Conservation (phyloP, 1,140 invertebrate genomes). For the Episyrphus balteatus region DNA sequence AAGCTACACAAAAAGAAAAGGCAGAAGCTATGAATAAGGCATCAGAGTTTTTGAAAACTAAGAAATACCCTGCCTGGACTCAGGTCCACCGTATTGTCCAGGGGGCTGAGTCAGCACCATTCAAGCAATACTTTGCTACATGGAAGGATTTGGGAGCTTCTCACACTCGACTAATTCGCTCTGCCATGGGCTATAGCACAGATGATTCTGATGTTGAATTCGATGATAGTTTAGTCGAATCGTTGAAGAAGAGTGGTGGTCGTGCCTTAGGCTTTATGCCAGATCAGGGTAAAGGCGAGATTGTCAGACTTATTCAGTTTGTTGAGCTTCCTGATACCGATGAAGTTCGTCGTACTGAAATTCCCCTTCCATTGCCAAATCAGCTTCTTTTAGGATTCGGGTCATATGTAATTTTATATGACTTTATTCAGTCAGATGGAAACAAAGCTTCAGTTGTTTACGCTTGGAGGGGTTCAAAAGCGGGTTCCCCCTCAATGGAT, state of each 20-base stretch:
- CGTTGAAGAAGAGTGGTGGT: constrained; percentile 39
- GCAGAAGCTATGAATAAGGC: constrained; percentile 64
- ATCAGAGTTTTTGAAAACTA: constrained; percentile 53
- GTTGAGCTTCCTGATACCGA: constrained; percentile 12
- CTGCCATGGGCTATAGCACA: constrained; percentile 29
- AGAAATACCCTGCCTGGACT: constrained; percentile 71
- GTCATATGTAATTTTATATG: constrained; percentile 66
- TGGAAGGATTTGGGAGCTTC: constrained; percentile 57
- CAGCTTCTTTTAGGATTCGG: constrained; percentile 66
- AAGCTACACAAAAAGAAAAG: constrained; percentile 65
- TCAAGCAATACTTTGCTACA: constrained; percentile 66
- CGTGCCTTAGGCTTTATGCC: constrained; percentile 59
- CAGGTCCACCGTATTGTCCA: constrained; percentile 58
- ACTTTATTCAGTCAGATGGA: constrained; percentile 43
- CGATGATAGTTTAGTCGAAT: constrained; percentile 22
- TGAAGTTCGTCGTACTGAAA: constrained; percentile 33
- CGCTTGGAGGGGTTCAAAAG: constrained; percentile 47
- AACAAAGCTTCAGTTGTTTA: constrained; percentile 52
- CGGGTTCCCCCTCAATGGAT: constrained; percentile 11
- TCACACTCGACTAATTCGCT: constrained; percentile 43
- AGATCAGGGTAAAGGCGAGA: constrained; percentile 45
- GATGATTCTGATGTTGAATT: constrained; percentile 29
- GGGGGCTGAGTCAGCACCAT: constrained; percentile 59
- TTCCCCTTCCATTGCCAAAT: constrained; percentile 41
- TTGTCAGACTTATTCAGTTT: constrained; percentile 18